Base-by-base conservation (phyloP, 2,113 vertebrate genomes). In the Deroptyus accipitrinus region DNA sequence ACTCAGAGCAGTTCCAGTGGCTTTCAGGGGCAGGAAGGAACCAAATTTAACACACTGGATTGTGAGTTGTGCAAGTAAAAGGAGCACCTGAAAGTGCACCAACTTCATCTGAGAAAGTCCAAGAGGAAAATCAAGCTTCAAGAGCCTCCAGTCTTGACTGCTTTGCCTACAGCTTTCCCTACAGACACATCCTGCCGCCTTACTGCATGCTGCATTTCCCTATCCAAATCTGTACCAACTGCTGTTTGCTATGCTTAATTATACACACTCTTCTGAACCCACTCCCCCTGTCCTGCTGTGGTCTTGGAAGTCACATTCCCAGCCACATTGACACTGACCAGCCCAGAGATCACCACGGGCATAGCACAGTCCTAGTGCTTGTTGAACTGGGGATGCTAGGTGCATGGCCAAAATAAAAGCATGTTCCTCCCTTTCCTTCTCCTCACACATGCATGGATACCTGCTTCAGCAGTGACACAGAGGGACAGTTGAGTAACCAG, bases 141-240 rank as follows among this genome's bases (percentile, higher is more conserved):
- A 69, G 18, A 39, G 20, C 10, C 25, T 80, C 54, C 61, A 80
- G 54, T 11, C 25, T 41, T 44, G 42, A 13, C 17, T 11, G 33
- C 24, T 64, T 80, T 73, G 46, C 49, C 57, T 30, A 2, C 28
- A 8, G 39, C 6, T 44, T 44, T 81, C 54, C 63, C 67, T 6
- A 24, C 12, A 39, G 33, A 33, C 7, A 44, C 10, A 35, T 33
- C 30, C 42, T 37, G 33, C 27, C 37, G 37, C 63, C 19, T 48
- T 49, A 7, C 0, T 17, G 39, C 20, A 11, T 1, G 2, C 48
- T 54, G 57, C n/a, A 49, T 30, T 44, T 48, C 13, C 52, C 57
- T 35, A 8, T 6, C 11, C 49, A 57, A 31, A 30, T 42, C 69
- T 59, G 17, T 11, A 17, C 63, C 2, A 3, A 31, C 61, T n/a